Conservation (phyloP, 2,113 vertebrate genomes). For the Pantherophis guttatus region DNA sequence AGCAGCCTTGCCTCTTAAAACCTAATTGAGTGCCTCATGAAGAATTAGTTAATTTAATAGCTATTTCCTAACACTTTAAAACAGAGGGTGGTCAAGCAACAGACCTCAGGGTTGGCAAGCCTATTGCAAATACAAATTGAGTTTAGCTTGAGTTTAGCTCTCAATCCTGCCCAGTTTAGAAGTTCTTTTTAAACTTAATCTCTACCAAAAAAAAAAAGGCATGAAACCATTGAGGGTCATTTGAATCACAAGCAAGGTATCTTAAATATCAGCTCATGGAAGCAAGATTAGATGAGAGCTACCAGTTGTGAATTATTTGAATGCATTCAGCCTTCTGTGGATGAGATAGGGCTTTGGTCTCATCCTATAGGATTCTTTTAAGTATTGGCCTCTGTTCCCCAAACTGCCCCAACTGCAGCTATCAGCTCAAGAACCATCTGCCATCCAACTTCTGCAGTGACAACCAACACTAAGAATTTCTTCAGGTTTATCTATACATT, state of each 20-base stretch:
- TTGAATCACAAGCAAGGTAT: neutral
- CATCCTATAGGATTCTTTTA: neutral
- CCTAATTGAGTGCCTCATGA: neutral
- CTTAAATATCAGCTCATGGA: neutral
- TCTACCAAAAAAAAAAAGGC: neutral
- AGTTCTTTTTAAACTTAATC: neutral
- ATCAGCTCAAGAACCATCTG: neutral
- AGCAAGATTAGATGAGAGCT: neutral
- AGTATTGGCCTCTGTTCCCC: neutral
- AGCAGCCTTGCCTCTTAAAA: neutral
- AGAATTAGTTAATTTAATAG: neutral
- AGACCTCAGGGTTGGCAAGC: neutral
- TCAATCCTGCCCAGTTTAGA: neutral
- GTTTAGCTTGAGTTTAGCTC: neutral
- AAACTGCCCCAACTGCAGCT: neutral
- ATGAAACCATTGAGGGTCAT: neutral
- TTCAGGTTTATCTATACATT: neutral
- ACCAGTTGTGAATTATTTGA: neutral
- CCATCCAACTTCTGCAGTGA: neutral
- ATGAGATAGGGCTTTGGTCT: neutral
- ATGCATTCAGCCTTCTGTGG: neutral
- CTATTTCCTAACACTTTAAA: neutral
- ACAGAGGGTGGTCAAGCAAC: neutral
- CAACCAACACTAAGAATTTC: neutral
- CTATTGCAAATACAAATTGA: neutral